A percentile compares a stretch with the other conserved stretches of the same genome.
phyloP scores from a whole-genome alignment of 1,140 invertebrate species.

The Teleogryllus occipitalis region DNA sequence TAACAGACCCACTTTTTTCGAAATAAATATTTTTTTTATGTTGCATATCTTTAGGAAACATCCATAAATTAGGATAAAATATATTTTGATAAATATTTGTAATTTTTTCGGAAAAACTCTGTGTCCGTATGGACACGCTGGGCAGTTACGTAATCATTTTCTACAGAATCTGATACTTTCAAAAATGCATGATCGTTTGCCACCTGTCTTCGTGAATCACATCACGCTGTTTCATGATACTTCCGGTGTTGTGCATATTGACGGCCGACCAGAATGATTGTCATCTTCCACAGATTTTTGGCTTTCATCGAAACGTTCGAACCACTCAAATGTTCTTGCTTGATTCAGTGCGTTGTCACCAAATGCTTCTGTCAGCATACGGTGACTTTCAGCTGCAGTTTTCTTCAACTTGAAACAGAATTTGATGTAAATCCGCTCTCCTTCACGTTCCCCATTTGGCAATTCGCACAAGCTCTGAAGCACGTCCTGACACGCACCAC shows the following conservation, averaged over 20 bases:
- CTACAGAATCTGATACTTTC: too few relatives aligned
- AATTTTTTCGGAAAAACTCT: too few relatives aligned
- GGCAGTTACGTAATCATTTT: too few relatives aligned
- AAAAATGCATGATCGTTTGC: too few relatives aligned
- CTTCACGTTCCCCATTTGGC: background rate
- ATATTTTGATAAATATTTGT: too few relatives aligned
- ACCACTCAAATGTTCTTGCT: background rate
- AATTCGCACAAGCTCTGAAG: background rate
- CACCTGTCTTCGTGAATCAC: too few relatives aligned
- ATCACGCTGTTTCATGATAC: too few relatives aligned
- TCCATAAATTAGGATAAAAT: too few relatives aligned
- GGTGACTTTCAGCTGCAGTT: background rate
- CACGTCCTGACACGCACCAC: background rate
- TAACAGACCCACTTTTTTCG: too few relatives aligned
- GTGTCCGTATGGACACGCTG: too few relatives aligned
- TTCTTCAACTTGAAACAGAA: slow-evolving; percentile 10
- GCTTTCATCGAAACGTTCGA: background rate
- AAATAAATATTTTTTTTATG: too few relatives aligned
- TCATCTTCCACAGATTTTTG: background rate
- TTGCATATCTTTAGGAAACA: too few relatives aligned
- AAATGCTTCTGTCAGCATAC: background rate
- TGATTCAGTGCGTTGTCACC: background rate
- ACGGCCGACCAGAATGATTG: background rate
- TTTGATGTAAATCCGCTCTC: background rate
- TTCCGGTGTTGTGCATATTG: background rate